Base-by-base conservation (phyloP, 2,888 invertebrate species). In the Nebria salina region DNA sequence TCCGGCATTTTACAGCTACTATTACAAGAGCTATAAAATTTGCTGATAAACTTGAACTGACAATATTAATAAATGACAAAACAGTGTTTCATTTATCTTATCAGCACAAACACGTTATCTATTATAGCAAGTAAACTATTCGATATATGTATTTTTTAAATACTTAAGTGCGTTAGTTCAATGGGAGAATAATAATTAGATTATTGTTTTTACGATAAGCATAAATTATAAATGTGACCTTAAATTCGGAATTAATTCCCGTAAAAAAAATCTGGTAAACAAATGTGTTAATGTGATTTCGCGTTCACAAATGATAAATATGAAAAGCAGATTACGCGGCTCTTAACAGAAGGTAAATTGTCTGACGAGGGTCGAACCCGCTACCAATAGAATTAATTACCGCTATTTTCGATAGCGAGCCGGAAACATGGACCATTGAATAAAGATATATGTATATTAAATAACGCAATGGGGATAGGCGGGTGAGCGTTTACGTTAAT, bases 371-470 rank as follows among this genome's bases (percentile, higher is more conserved):
- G 54, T 54, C 54, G 54, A 54, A 54, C 54, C 54, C 54, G 13
- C 54, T 7, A 54, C 11, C 54, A 54, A 54, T 54, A 54, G 54
- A 54, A 54, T 54, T 54, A 54, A 54, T 54, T 54, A 54, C 8
- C 11, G 54, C 13, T 54, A 54, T 20, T 66, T 76, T 76, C 76
- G 20, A 43, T 41, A 26, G 73, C 72, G 15, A 72, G 15, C 34
- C 26, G 25, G 72, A 72, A 34, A 66, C 25, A 25, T 20, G n/a
- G 70, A 70, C 66, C 78, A 78, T 78, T 78, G 78, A 73, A 73
- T 78, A 78, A 73, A 78, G 78, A 78, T 78, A 73, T 78, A 78
- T 78, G 78, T 78, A 78, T 73, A 78, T 78, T 78, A 78, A 78
- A 78, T 78, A 78, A 74, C 78, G 43, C 15, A 72, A 72, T 64